Evolutionary conservation across 37 sponge, comb jelly and placozoan species (phyloP), one percentile per base, ranked within the genome.

Genomic region (Spongia lamella): DNA sequence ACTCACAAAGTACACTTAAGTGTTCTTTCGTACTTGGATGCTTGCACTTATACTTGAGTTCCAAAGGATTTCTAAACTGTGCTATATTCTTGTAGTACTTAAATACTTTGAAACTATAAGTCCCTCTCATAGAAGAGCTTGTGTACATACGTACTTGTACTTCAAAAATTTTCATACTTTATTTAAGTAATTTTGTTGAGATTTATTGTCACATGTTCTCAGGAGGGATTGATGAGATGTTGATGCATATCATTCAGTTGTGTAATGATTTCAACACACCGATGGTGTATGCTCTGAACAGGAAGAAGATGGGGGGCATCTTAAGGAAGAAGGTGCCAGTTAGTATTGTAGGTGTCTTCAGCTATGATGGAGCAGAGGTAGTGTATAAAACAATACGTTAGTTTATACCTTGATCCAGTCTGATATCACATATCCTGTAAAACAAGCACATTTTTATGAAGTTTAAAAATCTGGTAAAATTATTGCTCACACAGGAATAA

Each of bases 301-400:
- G 90, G 30, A 71, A 67, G 31, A 51, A 56, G 52, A 75, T 97
- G 25, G 94, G 92, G 3, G 29, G 26, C 6, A 53, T 92, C 0
- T 61, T 79, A 37, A 89, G 79, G 84, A 88, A 82, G 67, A 88
- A 89, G 27, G 64, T 78, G 25, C 83, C 88, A 7, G 73, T 92
- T 27, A 94, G 98, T 54, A 83, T 84, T 53, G 92, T 97, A 0
- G 95, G 95, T 26, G 73, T 97, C 13, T 86, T 97, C 79, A 92
- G 68, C 77, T 97, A 91, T 72, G 94, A 94, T 66, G 98, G 98
- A 25, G 96, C 93, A 16, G 86, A 96, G 87, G 96, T 92, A 50
- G 1, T 76, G 38, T 9, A 43, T 43, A 43, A 9, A n/a, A n/a
- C n/a, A n/a, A n/a, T n/a, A n/a, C n/a, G n/a, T n/a, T n/a, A n/a